A percentile compares a stretch with the other conserved stretches of the same genome.
phyloP scores from a whole-genome alignment of 2,888 invertebrate species.

The Acanthosepion esculentum region DNA sequence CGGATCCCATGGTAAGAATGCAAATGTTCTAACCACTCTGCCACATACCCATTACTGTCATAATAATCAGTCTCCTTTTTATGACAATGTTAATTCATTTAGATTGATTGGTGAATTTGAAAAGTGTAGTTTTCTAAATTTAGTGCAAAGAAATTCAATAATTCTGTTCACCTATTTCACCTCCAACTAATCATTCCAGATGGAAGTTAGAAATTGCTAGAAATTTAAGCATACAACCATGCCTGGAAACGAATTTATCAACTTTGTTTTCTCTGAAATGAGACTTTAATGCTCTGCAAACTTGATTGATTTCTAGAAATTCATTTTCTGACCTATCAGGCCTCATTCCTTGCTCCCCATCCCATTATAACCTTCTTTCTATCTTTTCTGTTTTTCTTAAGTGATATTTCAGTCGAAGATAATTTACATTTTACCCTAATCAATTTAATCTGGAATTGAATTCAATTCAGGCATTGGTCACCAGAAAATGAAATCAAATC shows the following conservation, averaged over 20 bases:
- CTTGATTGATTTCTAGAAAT: not conserved
- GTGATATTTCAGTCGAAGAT: not conserved
- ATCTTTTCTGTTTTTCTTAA: not conserved
- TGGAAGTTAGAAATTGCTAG: not conserved
- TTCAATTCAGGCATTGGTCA: not conserved
- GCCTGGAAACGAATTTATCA: not conserved
- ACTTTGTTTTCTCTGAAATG: not conserved
- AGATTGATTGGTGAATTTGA: too few species aligned
- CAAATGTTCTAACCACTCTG: too few species aligned
- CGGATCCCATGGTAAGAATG: too few species aligned
- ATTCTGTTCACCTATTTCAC: too few species aligned
- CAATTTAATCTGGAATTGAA: slow-evolving; percentile 2
- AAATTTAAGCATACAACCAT: not conserved
- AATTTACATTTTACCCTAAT: not conserved
- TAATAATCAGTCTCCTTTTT: too few species aligned
- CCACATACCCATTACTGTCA: too few species aligned
- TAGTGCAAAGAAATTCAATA: too few species aligned
- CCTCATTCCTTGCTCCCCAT: too few species aligned
- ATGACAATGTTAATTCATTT: too few species aligned
- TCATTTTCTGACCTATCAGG: too few species aligned
- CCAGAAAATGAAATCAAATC: not conserved
- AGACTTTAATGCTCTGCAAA: not conserved
- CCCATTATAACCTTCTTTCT: not conserved
- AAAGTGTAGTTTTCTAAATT: too few species aligned
- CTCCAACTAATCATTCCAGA: too few species aligned